phyloP scores from a whole-genome alignment of 1,140 invertebrate species.

The Spodoptera frugiperda region DNA sequence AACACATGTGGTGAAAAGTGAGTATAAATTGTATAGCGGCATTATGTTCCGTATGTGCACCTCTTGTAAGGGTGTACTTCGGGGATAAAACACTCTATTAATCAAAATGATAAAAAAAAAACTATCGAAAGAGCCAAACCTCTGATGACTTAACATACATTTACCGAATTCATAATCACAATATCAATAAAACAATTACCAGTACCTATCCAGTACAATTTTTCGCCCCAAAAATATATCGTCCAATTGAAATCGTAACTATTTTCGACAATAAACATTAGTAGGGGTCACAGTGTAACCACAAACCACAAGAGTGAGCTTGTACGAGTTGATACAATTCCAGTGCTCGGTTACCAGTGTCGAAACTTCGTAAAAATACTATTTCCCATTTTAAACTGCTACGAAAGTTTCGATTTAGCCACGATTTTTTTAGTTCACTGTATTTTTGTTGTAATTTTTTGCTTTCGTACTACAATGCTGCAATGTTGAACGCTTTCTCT shows the following conservation, averaged over 20 bases:
- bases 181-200: no score
- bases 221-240: no score
- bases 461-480: neutral
- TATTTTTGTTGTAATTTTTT: conserved; percentile 11
- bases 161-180: no score
- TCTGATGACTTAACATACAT: no score
- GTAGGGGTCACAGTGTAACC: conserved; percentile 30
- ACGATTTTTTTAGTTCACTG: neutral
- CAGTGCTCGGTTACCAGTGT: conserved; percentile 39
- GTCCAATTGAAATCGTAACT: neutral
- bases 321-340: conserved; percentile 47
- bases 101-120: no score
- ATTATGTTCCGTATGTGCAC: no score
- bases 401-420: conserved; percentile 37
- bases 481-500: conserved; percentile 1
- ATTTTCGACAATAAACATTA: conserved; percentile 6
- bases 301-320: conserved; percentile 32
- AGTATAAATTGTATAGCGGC: no score
- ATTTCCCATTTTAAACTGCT: conserved; percentile 42
- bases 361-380: conserved; percentile 50
- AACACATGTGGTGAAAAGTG: no score
- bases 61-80: no score
- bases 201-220: no score
- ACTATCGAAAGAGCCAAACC: no score
- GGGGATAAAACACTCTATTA: no score